Conservation (phyloP, 2,797 vertebrate species). For the Balearica regulorum region DNA sequence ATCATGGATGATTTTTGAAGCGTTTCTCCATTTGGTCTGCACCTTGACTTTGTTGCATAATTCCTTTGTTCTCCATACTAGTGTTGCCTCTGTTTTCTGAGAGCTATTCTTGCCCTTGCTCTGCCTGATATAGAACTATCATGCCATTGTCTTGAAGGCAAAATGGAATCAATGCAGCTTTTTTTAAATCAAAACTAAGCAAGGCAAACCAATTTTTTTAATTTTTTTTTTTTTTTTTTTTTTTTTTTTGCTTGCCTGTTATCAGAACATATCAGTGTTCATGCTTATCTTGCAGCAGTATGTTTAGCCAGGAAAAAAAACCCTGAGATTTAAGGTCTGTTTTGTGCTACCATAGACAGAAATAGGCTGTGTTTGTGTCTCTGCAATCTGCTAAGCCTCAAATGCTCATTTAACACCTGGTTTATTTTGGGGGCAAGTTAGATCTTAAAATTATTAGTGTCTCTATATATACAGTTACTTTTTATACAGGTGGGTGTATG, state of each 20-base stretch:
- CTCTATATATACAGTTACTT: background rate
- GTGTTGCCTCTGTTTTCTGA: background rate
- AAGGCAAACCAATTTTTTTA: background rate
- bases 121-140: background rate
- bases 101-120: background rate
- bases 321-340: background rate
- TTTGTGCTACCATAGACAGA: background rate
- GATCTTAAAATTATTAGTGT: background rate
- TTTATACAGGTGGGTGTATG: background rate
- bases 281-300: background rate
- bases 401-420: slow-evolving; percentile 15
- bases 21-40: background rate
- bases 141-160: background rate
- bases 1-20: background rate
- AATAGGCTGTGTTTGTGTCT: slow-evolving; percentile 21
- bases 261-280: background rate
- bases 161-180: background rate
- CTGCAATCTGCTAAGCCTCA: slow-evolving; percentile 29
- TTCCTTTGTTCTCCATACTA: background rate
- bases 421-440: background rate
- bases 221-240: rapidly evolving
- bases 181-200: background rate
- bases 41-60: background rate
- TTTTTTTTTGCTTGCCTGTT: background rate
- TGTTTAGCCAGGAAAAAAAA: background rate